Base-by-base conservation (phyloP, 2,113 vertebrate genomes). In the Nycticebus coucang region DNA sequence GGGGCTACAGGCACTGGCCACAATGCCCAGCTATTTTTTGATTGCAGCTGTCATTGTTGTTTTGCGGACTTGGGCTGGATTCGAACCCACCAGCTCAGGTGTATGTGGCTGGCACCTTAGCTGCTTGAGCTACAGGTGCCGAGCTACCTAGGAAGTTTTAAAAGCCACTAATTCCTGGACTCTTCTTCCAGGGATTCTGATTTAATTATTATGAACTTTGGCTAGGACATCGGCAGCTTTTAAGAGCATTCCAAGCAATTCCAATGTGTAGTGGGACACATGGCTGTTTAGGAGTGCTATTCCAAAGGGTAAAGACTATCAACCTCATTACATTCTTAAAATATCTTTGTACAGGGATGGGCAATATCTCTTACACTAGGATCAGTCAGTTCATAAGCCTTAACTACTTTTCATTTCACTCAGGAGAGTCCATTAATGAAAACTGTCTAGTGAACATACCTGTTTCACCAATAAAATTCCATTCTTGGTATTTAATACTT, bases 271-370 rank as follows among this genome's bases (percentile, higher is more conserved):
- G 71, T 22, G 37, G 68, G 59, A 66, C 26, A 57, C 28, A 28
- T 8, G 14, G 59, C 17, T 66, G 7, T 30, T 57, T 66, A 92
- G 80, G 26, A 89, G 18, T 41, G n/a, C 30, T 9, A 35, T 84
- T 78, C 22, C 50, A 69, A 93, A 90, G 37, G 21, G 3, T 10
- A 81, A 86, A 84, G 21, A 87, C 50, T 84, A 85, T 30, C 41
- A 83, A 84, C 14, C 33, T 87, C n/a, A 75, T 93, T 91, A 68
- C 37, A 72, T 87, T 95, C 35, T 83, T 93, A 62, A 95, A 68
- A 93, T 53, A 28, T 75, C 57, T 88, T 72, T 84, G 88, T 55
- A 37, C 50, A 69, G 33, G 8, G 26, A 12, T 94, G 5, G 4
- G 5, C 21, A 93, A 22, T 91, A 91, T 59, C 35, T 87, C 50